Evolutionary conservation across 2,888 invertebrate species (phyloP).

Genomic region (Dicycla oo): DNA sequence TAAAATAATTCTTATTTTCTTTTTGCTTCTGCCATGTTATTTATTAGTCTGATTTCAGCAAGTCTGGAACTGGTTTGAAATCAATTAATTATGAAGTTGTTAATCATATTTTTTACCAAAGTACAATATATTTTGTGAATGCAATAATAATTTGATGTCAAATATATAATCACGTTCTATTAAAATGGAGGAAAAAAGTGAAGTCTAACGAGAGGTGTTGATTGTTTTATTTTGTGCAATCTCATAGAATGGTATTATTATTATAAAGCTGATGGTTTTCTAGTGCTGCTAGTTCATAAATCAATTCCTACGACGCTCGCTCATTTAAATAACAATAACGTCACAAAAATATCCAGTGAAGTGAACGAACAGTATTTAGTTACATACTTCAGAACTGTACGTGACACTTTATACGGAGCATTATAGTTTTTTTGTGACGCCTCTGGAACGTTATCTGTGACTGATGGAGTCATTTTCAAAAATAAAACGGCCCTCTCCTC

Average conservation of each 20-base stretch:
- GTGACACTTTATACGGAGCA: slow-evolving; percentile 81
- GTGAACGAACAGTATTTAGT: slow-evolving; percentile 82
- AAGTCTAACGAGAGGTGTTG: slow-evolving; percentile 36
- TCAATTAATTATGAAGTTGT: slow-evolving; percentile 28
- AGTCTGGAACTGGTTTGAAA: slow-evolving; percentile 31
- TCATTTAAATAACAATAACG: slow-evolving; percentile 74
- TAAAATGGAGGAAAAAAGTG: slow-evolving; percentile 38
- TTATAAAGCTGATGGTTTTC: slow-evolving; percentile 31
- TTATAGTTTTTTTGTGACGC: slow-evolving; percentile 81
- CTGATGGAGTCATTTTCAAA: slow-evolving; percentile 88
- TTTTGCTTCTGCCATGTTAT: slow-evolving; percentile 23
- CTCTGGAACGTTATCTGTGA: slow-evolving; percentile 85
- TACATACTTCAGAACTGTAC: slow-evolving; percentile 79
- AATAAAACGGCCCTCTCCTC: slow-evolving; percentile 86
- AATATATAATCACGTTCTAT: slow-evolving; percentile 41
- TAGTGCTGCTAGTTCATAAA: slow-evolving; percentile 56
- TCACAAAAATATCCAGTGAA: slow-evolving; percentile 76
- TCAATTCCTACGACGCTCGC: slow-evolving; percentile 65
- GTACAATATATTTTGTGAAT: slow-evolving; percentile 36
- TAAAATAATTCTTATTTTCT: slow-evolving; percentile 32
- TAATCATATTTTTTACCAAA: slow-evolving; percentile 42
- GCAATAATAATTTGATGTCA: slow-evolving; percentile 50
- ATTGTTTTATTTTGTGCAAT: slow-evolving; percentile 45
- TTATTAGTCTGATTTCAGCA: slow-evolving; percentile 28
- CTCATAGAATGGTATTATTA: slow-evolving; percentile 43